phyloP scores from a whole-genome alignment of 2,113 vertebrate species.

The Macaca nemestrina region DNA sequence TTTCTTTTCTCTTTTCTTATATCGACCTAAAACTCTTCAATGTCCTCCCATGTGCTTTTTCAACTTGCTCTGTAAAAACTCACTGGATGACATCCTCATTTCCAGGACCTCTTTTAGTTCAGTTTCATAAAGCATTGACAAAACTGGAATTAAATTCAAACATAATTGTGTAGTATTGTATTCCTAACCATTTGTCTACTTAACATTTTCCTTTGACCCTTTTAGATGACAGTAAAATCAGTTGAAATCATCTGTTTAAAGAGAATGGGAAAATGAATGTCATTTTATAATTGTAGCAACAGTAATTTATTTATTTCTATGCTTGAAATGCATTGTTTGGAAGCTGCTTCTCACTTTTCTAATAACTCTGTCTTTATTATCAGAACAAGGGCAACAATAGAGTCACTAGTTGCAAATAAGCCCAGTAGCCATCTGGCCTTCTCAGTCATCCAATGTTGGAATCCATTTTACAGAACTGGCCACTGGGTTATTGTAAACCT shows the following conservation, averaged over 20 bases:
- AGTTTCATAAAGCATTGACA: neutral
- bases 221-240: neutral
- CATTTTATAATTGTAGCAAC: neutral
- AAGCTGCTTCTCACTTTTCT: neutral
- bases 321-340: neutral
- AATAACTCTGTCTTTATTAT: neutral
- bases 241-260: neutral
- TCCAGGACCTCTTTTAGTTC: neutral
- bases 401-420: neutral
- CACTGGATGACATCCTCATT: neutral
- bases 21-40: neutral
- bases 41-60: neutral
- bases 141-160: neutral
- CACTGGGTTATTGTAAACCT: neutral
- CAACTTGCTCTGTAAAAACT: neutral
- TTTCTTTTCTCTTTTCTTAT: neutral
- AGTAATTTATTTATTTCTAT: neutral
- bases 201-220: neutral
- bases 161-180: neutral
- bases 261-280: neutral
- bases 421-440: accelerated
- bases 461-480: neutral
- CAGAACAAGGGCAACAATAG: neutral
- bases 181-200: neutral
- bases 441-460: neutral